Evolutionary conservation across 2,797 vertebrate species (phyloP).

Genomic region (Cryptoblepharus egeriae): DNA sequence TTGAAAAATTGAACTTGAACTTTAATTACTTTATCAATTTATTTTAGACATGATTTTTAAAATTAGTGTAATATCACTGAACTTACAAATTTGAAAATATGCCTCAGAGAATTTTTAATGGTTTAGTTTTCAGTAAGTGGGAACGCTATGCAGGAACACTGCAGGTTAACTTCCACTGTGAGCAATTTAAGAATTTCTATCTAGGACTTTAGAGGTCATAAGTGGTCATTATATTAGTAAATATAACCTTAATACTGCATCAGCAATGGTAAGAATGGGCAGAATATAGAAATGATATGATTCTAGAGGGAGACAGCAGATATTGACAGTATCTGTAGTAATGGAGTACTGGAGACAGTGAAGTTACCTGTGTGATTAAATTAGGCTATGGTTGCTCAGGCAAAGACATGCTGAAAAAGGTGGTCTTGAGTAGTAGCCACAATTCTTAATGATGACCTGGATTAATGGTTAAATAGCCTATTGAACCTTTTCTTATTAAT

Average conservation of each 20-base stretch:
- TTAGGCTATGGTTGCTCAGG: background rate
- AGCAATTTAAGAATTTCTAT: background rate
- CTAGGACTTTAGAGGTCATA: background rate
- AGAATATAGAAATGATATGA: background rate
- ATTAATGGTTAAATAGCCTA: background rate
- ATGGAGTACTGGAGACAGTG: too few species aligned
- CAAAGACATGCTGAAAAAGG: background rate
- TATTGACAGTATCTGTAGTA: background rate
- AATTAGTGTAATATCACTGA: background rate
- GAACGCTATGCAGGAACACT: too few species aligned
- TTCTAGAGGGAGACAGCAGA: background rate
- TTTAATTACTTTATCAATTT: conserved; percentile 10
- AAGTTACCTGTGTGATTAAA: background rate
- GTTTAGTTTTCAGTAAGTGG: too few species aligned
- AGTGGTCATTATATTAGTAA: background rate
- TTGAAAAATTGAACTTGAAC: conserved; percentile 18
- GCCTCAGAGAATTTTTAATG: too few species aligned
- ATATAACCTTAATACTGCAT: background rate
- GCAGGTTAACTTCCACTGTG: too few species aligned
- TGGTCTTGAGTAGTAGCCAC: background rate
- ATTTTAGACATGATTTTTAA: background rate
- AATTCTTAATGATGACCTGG: background rate
- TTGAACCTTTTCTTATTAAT: background rate
- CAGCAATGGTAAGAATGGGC: background rate
- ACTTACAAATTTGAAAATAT: too few species aligned